Evolutionary conservation across 2,113 vertebrate genomes (phyloP).

Genomic region (Sylvietta virens): DNA sequence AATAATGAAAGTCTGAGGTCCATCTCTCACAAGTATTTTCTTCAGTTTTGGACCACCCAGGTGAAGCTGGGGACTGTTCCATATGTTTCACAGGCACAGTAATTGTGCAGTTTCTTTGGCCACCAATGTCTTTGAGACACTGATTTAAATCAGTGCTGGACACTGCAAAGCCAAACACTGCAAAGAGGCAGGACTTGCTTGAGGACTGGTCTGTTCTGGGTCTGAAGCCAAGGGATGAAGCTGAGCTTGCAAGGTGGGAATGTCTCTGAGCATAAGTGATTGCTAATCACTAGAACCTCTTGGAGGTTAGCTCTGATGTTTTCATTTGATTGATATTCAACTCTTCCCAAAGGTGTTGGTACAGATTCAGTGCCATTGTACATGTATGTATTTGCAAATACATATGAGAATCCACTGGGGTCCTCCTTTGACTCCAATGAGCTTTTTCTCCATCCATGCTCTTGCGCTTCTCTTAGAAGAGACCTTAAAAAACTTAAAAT

Average conservation of each 20-base stretch:
- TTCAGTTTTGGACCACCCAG: not conserved
- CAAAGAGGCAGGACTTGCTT: not conserved
- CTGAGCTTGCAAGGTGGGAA: conserved; percentile 31
- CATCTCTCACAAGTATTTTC: not conserved
- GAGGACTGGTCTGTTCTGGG: not conserved
- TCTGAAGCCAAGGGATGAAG: not conserved
- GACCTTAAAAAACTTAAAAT: not conserved
- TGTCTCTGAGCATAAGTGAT: not conserved
- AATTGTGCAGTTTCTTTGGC: not conserved
- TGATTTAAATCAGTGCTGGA: not conserved
- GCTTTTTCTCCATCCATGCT: not conserved
- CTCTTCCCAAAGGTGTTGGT: not conserved
- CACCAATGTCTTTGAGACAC: not conserved
- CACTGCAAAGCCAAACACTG: not conserved
- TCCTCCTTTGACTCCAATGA: not conserved
- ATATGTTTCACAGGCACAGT: not conserved
- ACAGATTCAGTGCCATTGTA: not conserved
- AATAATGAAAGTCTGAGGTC: not conserved
- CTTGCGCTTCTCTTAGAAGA: not conserved
- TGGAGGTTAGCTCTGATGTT: not conserved
- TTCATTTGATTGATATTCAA: not conserved
- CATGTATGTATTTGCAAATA: not conserved
- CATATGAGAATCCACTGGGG: not conserved
- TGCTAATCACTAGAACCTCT: not conserved
- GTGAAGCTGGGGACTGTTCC: not conserved